Conservation (phyloP, 2,888 invertebrate genomes). For the Cheilosia variabilis region DNA sequence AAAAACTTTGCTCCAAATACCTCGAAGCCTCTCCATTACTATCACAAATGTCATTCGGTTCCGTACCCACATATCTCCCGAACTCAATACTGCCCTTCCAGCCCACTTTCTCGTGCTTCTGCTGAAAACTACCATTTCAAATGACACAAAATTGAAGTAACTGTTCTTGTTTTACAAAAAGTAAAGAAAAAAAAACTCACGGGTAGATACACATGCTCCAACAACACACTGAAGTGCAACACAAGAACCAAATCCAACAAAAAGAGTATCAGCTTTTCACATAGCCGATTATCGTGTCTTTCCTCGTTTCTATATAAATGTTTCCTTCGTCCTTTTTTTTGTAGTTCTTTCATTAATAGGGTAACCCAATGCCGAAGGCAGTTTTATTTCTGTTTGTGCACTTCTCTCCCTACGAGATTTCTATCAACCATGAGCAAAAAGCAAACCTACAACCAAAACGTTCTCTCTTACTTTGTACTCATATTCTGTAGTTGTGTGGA, state of each 20-base stretch:
- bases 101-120: neutral
- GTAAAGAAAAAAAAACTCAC: neutral
- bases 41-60: slow-evolving; percentile 1
- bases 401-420: neutral
- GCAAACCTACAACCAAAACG: slow-evolving; percentile 3
- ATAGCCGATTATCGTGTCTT: slow-evolving; percentile 52
- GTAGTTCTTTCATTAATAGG: slow-evolving; percentile 29
- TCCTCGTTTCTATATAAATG: neutral
- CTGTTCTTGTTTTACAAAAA: slow-evolving; percentile 1
- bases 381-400: slow-evolving; percentile 3
- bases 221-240: slow-evolving; percentile 10
- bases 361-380: slow-evolving; percentile 34
- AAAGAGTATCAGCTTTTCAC: slow-evolving; percentile 34
- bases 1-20: neutral
- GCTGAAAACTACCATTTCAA: slow-evolving; percentile 1
- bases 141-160: slow-evolving; percentile 19
- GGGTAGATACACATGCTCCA: slow-evolving; percentile 10
- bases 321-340: slow-evolving; percentile 7
- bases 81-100: neutral
- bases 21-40: neutral
- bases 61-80: neutral
- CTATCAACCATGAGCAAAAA: neutral
- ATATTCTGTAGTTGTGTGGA: neutral
- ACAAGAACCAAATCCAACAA: slow-evolving; percentile 14
- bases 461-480: slow-evolving; percentile 2